Percentiles rank a stretch among this genome's conserved stretches.
These are phyloP conservation scores for Atta colombica DNA, from an alignment of 1,140 invertebrate genomes.

Conservation along the genomic window DNA sequence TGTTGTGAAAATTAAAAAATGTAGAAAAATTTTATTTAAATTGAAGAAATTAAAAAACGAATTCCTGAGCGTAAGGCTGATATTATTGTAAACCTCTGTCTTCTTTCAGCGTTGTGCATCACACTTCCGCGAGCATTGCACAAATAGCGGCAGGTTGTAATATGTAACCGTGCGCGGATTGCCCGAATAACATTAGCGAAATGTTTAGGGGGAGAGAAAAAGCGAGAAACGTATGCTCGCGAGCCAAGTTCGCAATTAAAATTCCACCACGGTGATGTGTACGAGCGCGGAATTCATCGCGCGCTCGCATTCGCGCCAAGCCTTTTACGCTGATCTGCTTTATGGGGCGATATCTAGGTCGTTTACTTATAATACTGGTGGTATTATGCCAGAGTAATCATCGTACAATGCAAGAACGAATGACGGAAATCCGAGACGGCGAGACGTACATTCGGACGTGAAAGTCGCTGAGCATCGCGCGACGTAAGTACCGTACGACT, in stretches of 20 bases:
- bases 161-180: conserved; percentile 28
- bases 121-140: not conserved
- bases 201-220: conserved; percentile 44
- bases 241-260: conserved; percentile 45
- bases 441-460: not conserved
- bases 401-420: conserved; percentile 24
- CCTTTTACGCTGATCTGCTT: conserved; percentile 23
- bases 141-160: conserved; percentile 24
- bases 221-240: conserved; percentile 30
- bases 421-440: conserved; percentile 24
- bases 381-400: conserved; percentile 20
- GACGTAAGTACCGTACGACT: conserved; percentile 2
- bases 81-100: conserved; percentile 11
- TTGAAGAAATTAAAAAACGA: not conserved
- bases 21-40: not conserved
- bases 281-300: conserved; percentile 22
- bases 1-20: not conserved
- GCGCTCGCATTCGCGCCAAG: not conserved
- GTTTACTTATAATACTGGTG: not conserved
- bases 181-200: conserved; percentile 52
- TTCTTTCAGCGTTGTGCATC: not conserved
- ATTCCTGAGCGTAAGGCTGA: not conserved
- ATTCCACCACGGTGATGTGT: conserved; percentile 44
- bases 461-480: conserved; percentile 3
- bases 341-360: conserved; percentile 43